Evolutionary conservation across 2,797 vertebrate species (phyloP).

Genomic region (Decapterus maruadsi): DNA sequence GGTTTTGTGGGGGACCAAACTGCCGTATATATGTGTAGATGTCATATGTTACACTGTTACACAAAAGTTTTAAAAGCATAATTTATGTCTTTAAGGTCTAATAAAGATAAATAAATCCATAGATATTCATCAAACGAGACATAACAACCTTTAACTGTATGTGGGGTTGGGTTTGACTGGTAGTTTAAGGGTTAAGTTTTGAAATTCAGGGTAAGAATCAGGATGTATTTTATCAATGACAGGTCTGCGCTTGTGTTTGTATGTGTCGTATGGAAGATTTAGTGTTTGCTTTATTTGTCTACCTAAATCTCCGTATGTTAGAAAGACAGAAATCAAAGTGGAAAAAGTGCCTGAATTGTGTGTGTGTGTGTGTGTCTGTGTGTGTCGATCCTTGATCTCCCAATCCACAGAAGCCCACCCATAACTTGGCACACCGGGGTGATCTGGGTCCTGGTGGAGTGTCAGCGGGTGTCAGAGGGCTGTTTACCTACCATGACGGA

Average conservation of each 20-base stretch:
- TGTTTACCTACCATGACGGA: slow-evolving; percentile 85
- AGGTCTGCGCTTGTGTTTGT: neutral
- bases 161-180: no score
- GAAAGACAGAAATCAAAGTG: neutral
- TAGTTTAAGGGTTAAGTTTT: no score
- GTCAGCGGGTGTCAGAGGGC: slow-evolving; percentile 83
- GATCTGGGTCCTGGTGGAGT: slow-evolving; percentile 63
- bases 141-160: no score
- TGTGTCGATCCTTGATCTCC: slow-evolving; percentile 47
- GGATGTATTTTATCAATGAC: no score
- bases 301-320: neutral
- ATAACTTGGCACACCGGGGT: slow-evolving; percentile 48
- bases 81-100: no score
- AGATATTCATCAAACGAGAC: no score
- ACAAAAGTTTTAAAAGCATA: no score
- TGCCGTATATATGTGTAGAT: no score
- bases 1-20: no score
- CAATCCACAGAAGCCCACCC: slow-evolving; percentile 65
- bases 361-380: neutral
- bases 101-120: no score
- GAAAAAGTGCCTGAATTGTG: neutral
- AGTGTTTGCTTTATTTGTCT: neutral
- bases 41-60: no score
- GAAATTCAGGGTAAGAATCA: no score
- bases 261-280: neutral